Percentiles rank a stretch among this genome's conserved stretches.
Conservation (phyloP, 2,113 vertebrate genomes). For the Apistogramma diplotaenia region DNA sequence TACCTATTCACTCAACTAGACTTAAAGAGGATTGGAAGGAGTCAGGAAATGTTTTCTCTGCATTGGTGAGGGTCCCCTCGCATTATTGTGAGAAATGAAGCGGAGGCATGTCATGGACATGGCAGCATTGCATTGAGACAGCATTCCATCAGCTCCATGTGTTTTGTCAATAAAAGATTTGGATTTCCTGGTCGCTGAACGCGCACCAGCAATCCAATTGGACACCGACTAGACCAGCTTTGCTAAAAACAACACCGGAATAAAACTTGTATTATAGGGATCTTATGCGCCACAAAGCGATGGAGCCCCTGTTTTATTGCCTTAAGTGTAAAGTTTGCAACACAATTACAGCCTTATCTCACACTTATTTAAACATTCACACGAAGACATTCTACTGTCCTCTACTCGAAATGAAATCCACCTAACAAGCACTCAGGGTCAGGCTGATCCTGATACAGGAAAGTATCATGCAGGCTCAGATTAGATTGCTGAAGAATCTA, state of each 20-base stretch:
- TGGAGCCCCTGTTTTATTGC: conserved; percentile 3
- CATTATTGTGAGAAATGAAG: conserved; percentile 38
- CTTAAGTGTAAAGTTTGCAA: background rate
- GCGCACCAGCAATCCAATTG: conserved; percentile 16
- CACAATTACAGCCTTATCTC: conserved; percentile 1
- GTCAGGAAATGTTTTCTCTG: conserved; percentile 58
- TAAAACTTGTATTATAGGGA: conserved; percentile 5
- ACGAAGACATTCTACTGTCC: background rate
- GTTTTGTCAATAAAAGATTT: conserved; percentile 59
- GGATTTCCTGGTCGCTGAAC: conserved; percentile 37
- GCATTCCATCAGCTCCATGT: conserved; percentile 44
- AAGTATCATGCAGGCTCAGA: conserved; percentile 16
- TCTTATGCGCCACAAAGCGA: background rate
- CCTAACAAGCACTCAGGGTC: background rate
- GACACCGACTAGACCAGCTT: background rate
- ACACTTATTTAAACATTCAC: background rate
- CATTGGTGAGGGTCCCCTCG: conserved; percentile 22
- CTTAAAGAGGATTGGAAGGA: conserved; percentile 60
- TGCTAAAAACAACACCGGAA: conserved; percentile 20
- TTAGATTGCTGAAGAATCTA: conserved; percentile 19
- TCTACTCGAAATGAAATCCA: background rate
- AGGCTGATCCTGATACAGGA: conserved; percentile 21
- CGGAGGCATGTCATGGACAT: conserved; percentile 54
- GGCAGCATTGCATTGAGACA: conserved; percentile 43
- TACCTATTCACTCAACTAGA: conserved; percentile 58